Percentiles rank a stretch among this genome's conserved stretches.
Conservation (phyloP, 1,140 invertebrate species). For the Arion vulgaris region DNA sequence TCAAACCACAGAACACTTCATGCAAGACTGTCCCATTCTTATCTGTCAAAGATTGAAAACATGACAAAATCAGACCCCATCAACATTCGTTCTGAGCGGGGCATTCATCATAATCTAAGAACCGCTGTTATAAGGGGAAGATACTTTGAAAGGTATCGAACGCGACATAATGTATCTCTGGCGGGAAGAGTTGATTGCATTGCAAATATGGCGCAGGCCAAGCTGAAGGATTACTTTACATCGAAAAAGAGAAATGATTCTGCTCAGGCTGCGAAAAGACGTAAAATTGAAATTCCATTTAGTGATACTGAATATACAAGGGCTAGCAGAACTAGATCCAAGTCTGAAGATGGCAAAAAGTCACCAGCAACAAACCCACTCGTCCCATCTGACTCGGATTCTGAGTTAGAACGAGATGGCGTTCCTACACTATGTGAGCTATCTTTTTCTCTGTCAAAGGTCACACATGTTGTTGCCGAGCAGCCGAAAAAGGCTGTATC, state of each 20-base stretch:
- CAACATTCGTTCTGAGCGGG: too few species aligned
- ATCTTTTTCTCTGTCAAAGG: background rate
- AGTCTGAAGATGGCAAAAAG: background rate
- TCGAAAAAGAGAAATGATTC: conserved; percentile 50
- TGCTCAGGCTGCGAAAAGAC: conserved; percentile 58
- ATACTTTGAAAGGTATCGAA: background rate
- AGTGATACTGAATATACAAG: conserved; percentile 40
- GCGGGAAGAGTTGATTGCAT: conserved; percentile 28
- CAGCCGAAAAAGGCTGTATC: background rate
- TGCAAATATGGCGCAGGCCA: conserved; percentile 57
- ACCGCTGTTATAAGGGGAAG: background rate
- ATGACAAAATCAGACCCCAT: too few species aligned
- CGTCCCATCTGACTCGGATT: background rate
- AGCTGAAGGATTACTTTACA: conserved; percentile 59
- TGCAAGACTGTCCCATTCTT: too few species aligned
- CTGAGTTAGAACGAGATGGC: background rate
- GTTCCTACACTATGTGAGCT: background rate
- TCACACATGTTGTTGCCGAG: background rate
- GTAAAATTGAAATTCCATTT: conserved; percentile 52
- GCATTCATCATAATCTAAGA: too few species aligned
- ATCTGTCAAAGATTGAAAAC: too few species aligned
- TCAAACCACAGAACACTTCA: too few species aligned
- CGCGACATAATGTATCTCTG: conserved; percentile 7
- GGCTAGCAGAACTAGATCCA: conserved; percentile 24
- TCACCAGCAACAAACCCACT: background rate